phyloP scores from a whole-genome alignment of 2,888 invertebrate species.

The Drosophila cognata region DNA sequence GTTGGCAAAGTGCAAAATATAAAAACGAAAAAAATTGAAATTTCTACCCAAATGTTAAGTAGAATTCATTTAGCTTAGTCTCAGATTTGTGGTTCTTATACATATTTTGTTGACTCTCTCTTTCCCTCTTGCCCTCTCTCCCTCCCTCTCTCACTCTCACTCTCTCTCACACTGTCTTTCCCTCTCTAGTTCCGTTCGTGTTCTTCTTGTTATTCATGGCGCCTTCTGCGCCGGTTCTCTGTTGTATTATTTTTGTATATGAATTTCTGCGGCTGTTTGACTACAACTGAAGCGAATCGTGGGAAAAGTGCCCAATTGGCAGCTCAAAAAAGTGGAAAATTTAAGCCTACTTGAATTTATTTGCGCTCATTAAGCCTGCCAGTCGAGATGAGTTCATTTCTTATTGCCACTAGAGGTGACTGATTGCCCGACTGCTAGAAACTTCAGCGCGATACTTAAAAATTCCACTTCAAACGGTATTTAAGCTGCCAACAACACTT shows the following conservation, averaged over 20 bases:
- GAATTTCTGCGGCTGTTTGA: slow-evolving; percentile 53
- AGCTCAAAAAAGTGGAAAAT: slow-evolving; percentile 62
- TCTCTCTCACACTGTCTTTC: background rate
- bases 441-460: slow-evolving; percentile 45
- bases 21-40: slow-evolving; percentile 51
- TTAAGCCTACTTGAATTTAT: slow-evolving; percentile 79
- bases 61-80: slow-evolving; percentile 73
- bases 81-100: slow-evolving; percentile 62
- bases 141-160: background rate
- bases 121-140: background rate
- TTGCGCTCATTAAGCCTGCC: slow-evolving; percentile 74
- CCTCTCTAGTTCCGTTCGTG: background rate
- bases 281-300: slow-evolving; percentile 24
- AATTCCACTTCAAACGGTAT: slow-evolving; percentile 27
- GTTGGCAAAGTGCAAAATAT: slow-evolving; percentile 3
- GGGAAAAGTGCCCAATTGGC: slow-evolving; percentile 50
- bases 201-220: slow-evolving; percentile 61
- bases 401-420: slow-evolving; percentile 39
- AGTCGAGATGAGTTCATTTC: slow-evolving; percentile 70
- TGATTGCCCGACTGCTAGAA: slow-evolving; percentile 55
- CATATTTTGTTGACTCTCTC: slow-evolving; percentile 22
- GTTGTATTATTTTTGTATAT: slow-evolving; percentile 63
- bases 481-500: slow-evolving; percentile 24
- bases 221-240: slow-evolving; percentile 49
- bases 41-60: slow-evolving; percentile 74